Evolutionary conservation across 1,140 invertebrate genomes (phyloP), one percentile per base, ranked within the genome.

Genomic region (Carposina sasakii): DNA sequence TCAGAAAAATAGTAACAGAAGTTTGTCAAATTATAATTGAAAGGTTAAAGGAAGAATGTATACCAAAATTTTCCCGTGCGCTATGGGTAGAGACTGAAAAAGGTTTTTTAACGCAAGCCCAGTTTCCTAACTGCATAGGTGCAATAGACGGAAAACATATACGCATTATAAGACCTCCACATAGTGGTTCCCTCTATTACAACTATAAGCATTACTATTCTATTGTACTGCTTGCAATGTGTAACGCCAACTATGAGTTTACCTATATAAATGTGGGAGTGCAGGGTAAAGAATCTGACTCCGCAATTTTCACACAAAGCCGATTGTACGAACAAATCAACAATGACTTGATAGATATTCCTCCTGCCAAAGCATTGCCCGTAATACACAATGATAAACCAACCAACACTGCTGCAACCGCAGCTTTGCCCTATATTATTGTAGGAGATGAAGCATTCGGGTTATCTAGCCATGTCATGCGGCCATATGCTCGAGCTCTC

Each of bases 281-380:
- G n/a, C n/a, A n/a, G n/a, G n/a, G n/a, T n/a, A n/a, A n/a, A n/a
- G n/a, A n/a, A n/a, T n/a, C n/a, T n/a, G n/a, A n/a, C n/a, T n/a
- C n/a, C n/a, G n/a, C n/a, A n/a, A n/a, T n/a, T n/a, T n/a, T n/a
- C 42, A 50, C 41, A 45, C 42, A 55, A 45, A 55, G 53, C 43
- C 47, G 42, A n/a, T 50, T 50, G 42, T 55, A 37, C 43, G 36
- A 51, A 51, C 48, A 56, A 51, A 50, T 56, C 23, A 51, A 56
- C 30, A 43, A 56, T 56, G 37, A 56, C 48, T 51, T 51, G 47
- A 41, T 56, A 41, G 43, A 56, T 56, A 51, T 56, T 42, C 54
- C 54, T 51, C 48, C 48, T 56, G 48, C 54, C 37, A 56, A 56
- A 51, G 48, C 54, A 37, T 56, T 56, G 36, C 48, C 54, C 50